A percentile compares a stretch with the other conserved stretches of the same genome.
Evolutionary conservation across 2,888 invertebrate genomes (phyloP).

Genomic region (Itoplectis maculator): DNA sequence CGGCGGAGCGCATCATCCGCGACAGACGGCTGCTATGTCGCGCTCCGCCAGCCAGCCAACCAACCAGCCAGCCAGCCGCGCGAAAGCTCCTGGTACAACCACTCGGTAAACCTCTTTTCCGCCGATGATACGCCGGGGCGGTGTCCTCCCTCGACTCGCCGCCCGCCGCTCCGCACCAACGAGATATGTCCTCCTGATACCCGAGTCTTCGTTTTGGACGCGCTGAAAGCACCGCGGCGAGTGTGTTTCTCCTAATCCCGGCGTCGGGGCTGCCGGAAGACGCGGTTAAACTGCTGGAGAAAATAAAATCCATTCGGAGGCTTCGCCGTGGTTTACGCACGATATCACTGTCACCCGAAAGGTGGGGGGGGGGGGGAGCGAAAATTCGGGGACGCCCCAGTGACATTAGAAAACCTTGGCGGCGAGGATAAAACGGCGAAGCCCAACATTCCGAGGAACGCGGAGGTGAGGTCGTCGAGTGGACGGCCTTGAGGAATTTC

Average conservation of each 20-base stretch:
- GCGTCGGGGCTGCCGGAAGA: neutral
- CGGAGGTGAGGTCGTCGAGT: slow-evolving; percentile 44
- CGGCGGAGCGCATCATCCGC: slow-evolving; percentile 2
- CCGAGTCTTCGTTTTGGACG: slow-evolving; percentile 13
- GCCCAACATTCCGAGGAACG: slow-evolving; percentile 37
- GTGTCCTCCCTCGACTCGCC: too few species aligned
- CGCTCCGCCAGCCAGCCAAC: slow-evolving; percentile 7
- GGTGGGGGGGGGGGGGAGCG: neutral
- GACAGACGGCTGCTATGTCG: too few species aligned
- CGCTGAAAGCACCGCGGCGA: slow-evolving; percentile 15
- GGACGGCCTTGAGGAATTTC: slow-evolving; percentile 54
- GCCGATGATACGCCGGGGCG: slow-evolving; percentile 18
- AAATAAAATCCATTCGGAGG: too few species aligned
- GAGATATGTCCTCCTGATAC: slow-evolving; percentile 44
- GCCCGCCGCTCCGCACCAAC: too few species aligned
- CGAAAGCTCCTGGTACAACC: slow-evolving; percentile 41
- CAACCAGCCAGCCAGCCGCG: too few species aligned
- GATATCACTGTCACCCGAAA: neutral
- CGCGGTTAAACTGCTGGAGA: neutral
- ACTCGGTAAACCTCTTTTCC: neutral
- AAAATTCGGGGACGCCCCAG: neutral
- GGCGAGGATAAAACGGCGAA: slow-evolving; percentile 47
- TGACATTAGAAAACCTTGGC: slow-evolving; percentile 39
- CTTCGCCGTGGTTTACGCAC: neutral
- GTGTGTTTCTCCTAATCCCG: slow-evolving; percentile 24